Evolutionary conservation across 2,888 invertebrate species (phyloP).

Genomic region (Oscheius onirici): DNA sequence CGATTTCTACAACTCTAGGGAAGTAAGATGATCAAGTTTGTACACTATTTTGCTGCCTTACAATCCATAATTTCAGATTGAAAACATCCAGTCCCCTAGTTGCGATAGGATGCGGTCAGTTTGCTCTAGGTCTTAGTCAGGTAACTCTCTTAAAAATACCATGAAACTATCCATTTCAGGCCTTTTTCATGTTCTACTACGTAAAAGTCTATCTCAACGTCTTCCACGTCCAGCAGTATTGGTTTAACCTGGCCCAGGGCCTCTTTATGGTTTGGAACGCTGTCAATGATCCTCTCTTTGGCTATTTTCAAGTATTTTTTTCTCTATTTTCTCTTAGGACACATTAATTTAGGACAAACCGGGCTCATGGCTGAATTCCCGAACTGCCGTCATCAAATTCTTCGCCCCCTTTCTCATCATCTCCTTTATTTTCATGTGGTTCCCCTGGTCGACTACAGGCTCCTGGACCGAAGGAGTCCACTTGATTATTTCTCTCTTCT

Average conservation of each 20-base stretch:
- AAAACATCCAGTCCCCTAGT: constrained; percentile 33
- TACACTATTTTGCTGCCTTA: not conserved
- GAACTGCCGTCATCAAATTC: constrained; percentile 72
- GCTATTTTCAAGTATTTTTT: constrained; percentile 69
- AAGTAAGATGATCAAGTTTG: not conserved
- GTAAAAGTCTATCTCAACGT: constrained; percentile 73
- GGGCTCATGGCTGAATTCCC: constrained; percentile 70
- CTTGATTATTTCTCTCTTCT: constrained; percentile 72
- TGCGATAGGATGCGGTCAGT: constrained; percentile 47
- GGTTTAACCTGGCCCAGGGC: constrained; percentile 73
- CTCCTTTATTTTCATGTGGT: constrained; percentile 72
- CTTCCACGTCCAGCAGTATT: constrained; percentile 73
- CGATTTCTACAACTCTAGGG: not conserved
- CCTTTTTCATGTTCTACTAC: constrained; percentile 74
- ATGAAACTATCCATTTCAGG: constrained; percentile 52
- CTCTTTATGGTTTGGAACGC: constrained; percentile 75
- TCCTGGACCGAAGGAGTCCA: constrained; percentile 72
- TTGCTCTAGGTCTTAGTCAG: constrained; percentile 55
- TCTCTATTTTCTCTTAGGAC: not conserved
- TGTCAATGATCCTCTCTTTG: constrained; percentile 74
- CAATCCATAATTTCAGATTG: not conserved
- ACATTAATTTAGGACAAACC: constrained; percentile 43
- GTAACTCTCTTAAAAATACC: constrained; percentile 9
- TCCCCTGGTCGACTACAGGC: constrained; percentile 48
- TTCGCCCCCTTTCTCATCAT: constrained; percentile 72